phyloP scores from a whole-genome alignment of 2,888 invertebrate genomes.

The Pachycephus smyrnensis region DNA sequence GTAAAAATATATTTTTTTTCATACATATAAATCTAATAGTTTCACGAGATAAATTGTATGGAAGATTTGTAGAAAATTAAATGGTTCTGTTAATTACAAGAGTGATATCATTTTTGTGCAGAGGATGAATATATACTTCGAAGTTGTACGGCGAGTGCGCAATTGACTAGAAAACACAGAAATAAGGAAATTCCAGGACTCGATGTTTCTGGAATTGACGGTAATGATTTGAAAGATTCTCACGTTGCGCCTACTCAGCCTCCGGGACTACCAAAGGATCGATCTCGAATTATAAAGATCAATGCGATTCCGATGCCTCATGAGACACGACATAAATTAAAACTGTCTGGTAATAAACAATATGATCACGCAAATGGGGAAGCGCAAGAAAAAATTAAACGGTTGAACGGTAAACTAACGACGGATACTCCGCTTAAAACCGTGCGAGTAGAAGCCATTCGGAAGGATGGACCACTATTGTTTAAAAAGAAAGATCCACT shows the following conservation, averaged over 20 bases:
- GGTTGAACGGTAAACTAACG: not conserved
- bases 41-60: constrained; percentile 1
- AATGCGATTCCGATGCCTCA: constrained; percentile 11
- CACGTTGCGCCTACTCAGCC: not conserved
- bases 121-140: constrained; percentile 55
- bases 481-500: constrained; percentile 50
- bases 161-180: constrained; percentile 48
- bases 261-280: not conserved
- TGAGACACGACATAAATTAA: constrained; percentile 10
- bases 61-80: constrained; percentile 2
- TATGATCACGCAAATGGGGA: not conserved
- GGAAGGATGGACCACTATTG: constrained; percentile 40
- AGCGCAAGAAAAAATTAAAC: constrained; percentile 3
- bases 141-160: constrained; percentile 58
- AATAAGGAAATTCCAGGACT: constrained; percentile 23
- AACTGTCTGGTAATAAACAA: constrained; percentile 10
- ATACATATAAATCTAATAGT: not conserved
- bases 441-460: constrained; percentile 44
- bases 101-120: constrained; percentile 23
- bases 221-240: constrained; percentile 6
- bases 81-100: not conserved
- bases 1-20: not conserved
- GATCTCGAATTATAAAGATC: constrained; percentile 15
- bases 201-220: not conserved
- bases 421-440: constrained; percentile 53